A percentile compares a stretch with the other conserved stretches of the same genome.
phyloP scores from a whole-genome alignment of 2,113 vertebrate genomes.

The Ranitomeya imitator region DNA sequence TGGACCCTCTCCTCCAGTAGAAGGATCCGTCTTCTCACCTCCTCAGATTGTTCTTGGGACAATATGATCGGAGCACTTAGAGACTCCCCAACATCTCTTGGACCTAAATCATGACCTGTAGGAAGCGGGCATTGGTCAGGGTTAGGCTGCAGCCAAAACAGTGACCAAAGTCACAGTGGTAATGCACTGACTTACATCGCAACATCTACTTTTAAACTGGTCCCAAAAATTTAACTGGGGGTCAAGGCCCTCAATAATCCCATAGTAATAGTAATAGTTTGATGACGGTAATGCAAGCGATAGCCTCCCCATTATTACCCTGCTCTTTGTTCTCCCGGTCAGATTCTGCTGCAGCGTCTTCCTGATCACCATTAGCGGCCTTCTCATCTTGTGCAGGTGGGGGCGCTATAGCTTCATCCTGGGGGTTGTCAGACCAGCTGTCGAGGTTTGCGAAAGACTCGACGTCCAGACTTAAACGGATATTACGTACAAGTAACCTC shows the following conservation, averaged over 20 bases:
- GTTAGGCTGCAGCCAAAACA: not conserved
- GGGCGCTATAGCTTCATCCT: constrained; percentile 56
- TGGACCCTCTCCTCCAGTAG: constrained; percentile 76
- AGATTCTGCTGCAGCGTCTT: not conserved
- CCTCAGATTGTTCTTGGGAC: constrained; percentile 70
- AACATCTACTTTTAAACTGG: not conserved
- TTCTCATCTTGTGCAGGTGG: not conserved
- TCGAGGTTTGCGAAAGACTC: constrained; percentile 52
- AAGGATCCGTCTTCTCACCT: constrained; percentile 73
- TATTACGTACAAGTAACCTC: constrained; percentile 73
- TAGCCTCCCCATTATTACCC: constrained; percentile 57
- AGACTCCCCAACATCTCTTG: constrained; percentile 57
- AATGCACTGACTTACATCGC: not conserved
- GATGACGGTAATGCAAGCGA: not conserved
- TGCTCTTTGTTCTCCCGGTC: not conserved
- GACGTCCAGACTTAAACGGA: constrained; percentile 70
- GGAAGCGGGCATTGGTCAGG: not conserved
- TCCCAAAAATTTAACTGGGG: not conserved
- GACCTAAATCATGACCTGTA: not conserved
- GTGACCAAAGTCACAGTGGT: too few species aligned
- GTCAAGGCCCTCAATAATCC: not conserved
- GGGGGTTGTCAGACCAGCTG: not conserved
- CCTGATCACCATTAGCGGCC: constrained; percentile 52
- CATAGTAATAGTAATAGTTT: not conserved
- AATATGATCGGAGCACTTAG: constrained; percentile 68